phyloP scores from a whole-genome alignment of 2,797 vertebrate species.

The Mormyrops boulengeri region DNA sequence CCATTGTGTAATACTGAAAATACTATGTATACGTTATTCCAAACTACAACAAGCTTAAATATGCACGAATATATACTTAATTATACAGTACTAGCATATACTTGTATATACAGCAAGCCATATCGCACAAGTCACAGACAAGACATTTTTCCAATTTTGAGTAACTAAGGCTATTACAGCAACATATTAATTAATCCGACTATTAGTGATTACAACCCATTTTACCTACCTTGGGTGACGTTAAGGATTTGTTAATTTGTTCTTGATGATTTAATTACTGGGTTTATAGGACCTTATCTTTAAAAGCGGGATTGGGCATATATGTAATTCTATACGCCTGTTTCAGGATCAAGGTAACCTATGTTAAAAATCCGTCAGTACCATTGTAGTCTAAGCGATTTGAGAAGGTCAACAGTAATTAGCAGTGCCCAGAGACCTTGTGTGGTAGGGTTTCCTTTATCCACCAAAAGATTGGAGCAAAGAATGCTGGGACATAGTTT shows the following conservation, averaged over 20 bases:
- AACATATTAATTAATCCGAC: not conserved
- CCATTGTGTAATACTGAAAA: not conserved
- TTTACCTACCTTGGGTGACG: slow-evolving; percentile 3
- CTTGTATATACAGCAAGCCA: not conserved
- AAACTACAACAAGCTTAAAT: not conserved
- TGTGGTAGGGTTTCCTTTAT: not conserved
- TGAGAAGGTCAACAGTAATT: slow-evolving; percentile 12
- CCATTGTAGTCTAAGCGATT: not conserved
- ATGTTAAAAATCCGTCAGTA: not conserved
- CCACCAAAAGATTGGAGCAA: not conserved
- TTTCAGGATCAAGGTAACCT: not conserved
- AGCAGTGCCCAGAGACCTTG: not conserved
- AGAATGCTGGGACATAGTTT: slow-evolving; percentile 7
- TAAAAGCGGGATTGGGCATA: not conserved
- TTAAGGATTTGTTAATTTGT: not conserved
- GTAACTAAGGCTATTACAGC: not conserved
- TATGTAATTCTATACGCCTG: not conserved
- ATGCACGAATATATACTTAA: not conserved
- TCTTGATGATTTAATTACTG: not conserved
- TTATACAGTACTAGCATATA: not conserved
- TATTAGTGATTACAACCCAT: not conserved
- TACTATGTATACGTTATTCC: not conserved
- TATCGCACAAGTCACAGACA: not conserved
- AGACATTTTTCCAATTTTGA: not conserved
- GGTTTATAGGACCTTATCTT: not conserved